These are phyloP conservation scores for Colletes gigas DNA, from an alignment of 1,140 invertebrate species.

Conservation along the genomic window DNA sequence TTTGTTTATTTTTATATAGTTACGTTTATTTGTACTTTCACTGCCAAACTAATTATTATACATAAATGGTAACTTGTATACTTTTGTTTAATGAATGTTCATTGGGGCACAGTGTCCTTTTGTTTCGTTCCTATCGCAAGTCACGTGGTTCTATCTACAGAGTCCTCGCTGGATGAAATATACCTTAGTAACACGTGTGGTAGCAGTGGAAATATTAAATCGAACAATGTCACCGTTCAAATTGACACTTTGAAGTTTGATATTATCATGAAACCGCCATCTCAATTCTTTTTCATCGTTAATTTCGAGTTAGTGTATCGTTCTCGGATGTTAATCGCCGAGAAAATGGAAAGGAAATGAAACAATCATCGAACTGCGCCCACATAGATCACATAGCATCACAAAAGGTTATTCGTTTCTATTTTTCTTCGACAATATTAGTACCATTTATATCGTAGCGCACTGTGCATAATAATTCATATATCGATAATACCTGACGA, in stretches of 20 bases:
- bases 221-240: no score
- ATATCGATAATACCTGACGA: constrained; percentile 13
- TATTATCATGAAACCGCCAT: neutral
- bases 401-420: neutral
- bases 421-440: constrained; percentile 16
- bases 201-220: neutral
- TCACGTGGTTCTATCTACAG: no score
- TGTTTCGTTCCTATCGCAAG: no score
- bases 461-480: constrained; percentile 26
- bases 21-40: no score
- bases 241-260: neutral
- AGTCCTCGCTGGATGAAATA: no score
- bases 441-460: constrained; percentile 30
- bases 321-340: neutral
- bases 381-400: neutral
- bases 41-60: no score
- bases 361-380: constrained; percentile 2
- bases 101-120: no score
- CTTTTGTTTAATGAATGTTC: no score
- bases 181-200: neutral
- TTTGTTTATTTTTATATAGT: no score
- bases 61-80: no score
- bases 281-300: neutral
- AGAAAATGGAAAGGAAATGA: neutral
- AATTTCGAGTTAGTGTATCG: neutral